Percentiles rank a stretch among this genome's conserved stretches.
These are phyloP conservation scores for Mythimna pallens DNA, from an alignment of 2,888 invertebrate genomes.

Conservation along the genomic window DNA sequence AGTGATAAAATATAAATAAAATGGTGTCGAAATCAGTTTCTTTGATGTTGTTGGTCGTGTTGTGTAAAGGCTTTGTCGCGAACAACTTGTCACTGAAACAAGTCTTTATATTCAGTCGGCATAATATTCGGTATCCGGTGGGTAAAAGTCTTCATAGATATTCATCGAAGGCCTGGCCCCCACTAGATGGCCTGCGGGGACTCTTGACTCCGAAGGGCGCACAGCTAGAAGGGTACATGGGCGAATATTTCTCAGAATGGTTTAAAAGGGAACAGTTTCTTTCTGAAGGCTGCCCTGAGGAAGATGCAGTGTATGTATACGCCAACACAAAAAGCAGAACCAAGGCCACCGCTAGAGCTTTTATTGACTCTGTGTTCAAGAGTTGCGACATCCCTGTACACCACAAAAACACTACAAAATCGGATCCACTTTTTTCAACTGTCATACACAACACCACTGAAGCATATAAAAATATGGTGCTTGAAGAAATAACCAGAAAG, in stretches of 20 bases:
- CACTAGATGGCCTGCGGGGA: slow-evolving; percentile 12
- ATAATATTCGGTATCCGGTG: slow-evolving; percentile 49
- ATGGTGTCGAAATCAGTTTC: slow-evolving; percentile 29
- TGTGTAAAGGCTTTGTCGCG: slow-evolving; percentile 13
- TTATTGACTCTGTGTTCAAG: slow-evolving; percentile 38
- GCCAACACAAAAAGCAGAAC: slow-evolving; percentile 35
- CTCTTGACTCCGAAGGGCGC: slow-evolving; percentile 48
- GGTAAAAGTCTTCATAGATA: slow-evolving; percentile 6
- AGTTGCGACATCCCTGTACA: slow-evolving; percentile 33
- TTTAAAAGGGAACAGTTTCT: slow-evolving; percentile 47
- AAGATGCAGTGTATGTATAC: slow-evolving; percentile 43
- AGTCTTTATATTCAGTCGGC: slow-evolving; percentile 55
- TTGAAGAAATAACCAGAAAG: slow-evolving; percentile 31
- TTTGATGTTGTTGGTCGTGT: slow-evolving; percentile 21
- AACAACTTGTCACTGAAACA: slow-evolving; percentile 49
- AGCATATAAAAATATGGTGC: slow-evolving; percentile 31
- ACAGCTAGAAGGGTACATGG: slow-evolving; percentile 51
- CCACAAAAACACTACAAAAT: slow-evolving; percentile 19
- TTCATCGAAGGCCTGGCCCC: slow-evolving; percentile 49
- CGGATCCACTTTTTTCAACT: slow-evolving; percentile 44
- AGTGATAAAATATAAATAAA: slow-evolving; percentile 22
- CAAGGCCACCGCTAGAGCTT: slow-evolving; percentile 42
- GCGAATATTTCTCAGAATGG: slow-evolving; percentile 57
- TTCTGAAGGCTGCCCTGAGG: slow-evolving; percentile 39
- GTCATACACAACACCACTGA: slow-evolving; percentile 43